A percentile compares a stretch with the other conserved stretches of the same genome.
Evolutionary conservation across 2,888 invertebrate species (phyloP).

Genomic region (Euproctis similis): DNA sequence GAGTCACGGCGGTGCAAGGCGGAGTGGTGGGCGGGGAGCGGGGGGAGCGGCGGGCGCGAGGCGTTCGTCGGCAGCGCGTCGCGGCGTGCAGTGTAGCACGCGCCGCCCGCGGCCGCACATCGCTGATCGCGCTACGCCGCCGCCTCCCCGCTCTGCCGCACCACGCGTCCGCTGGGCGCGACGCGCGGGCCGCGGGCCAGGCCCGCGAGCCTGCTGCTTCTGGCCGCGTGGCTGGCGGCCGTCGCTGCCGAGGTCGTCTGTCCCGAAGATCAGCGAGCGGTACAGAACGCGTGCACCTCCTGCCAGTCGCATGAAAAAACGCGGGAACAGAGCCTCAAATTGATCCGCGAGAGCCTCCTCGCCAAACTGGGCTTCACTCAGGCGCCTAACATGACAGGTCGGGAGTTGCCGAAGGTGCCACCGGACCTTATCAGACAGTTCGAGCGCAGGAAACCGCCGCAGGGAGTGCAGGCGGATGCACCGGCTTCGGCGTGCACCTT

Average conservation of each 20-base stretch:
- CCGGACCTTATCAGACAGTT: slow-evolving; percentile 69
- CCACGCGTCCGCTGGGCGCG: slow-evolving; percentile 75
- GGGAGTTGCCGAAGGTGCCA: slow-evolving; percentile 75
- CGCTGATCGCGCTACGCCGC: slow-evolving; percentile 67
- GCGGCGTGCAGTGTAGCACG: slow-evolving; percentile 67
- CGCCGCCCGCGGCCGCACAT: slow-evolving; percentile 70
- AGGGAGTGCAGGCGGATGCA: slow-evolving; percentile 78
- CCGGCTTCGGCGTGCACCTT: slow-evolving; percentile 66
- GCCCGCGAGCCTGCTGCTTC: slow-evolving; percentile 75
- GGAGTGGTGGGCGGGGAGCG: slow-evolving; percentile 29
- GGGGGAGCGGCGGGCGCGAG: slow-evolving; percentile 27
- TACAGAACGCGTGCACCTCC: slow-evolving; percentile 63
- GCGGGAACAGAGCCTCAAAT: slow-evolving; percentile 76
- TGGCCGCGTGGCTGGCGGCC: slow-evolving; percentile 69
- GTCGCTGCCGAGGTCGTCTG: slow-evolving; percentile 60
- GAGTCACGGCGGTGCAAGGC: slow-evolving; percentile 29
- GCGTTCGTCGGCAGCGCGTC: slow-evolving; percentile 34
- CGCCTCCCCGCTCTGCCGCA: slow-evolving; percentile 71
- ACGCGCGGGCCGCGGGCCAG: slow-evolving; percentile 75
- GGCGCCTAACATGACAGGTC: slow-evolving; percentile 79
- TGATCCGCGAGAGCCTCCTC: slow-evolving; percentile 79
- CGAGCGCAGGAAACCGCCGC: slow-evolving; percentile 70
- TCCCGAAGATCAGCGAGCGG: slow-evolving; percentile 47
- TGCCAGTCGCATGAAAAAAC: slow-evolving; percentile 75
- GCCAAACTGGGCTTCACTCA: slow-evolving; percentile 78